phyloP scores from a whole-genome alignment of 2,113 vertebrate species.

The Ceratotherium simum region DNA sequence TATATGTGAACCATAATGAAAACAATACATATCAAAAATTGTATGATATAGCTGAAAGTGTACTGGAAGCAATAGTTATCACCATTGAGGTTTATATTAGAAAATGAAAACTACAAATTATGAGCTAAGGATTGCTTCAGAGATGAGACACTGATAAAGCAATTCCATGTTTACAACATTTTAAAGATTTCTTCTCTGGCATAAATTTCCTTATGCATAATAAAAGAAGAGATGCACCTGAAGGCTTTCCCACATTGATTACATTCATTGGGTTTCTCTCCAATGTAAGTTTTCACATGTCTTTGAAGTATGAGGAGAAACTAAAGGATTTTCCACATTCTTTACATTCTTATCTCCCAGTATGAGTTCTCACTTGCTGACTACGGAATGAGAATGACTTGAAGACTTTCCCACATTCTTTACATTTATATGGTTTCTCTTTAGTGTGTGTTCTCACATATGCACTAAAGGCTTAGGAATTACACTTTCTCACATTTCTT shows the following conservation, averaged over 20 bases:
- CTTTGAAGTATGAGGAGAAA: neutral
- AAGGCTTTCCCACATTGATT: conserved; percentile 37
- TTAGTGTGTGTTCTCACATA: conserved; percentile 16
- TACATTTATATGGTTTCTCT: neutral
- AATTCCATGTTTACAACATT: conserved; percentile 8
- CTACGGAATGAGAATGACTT: neutral
- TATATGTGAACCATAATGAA: neutral
- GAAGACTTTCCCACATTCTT: neutral
- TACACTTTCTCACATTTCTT: neutral
- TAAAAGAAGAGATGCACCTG: neutral
- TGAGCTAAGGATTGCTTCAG: neutral
- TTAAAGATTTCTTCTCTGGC: neutral
- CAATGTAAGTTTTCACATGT: neutral
- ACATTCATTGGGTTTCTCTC: neutral
- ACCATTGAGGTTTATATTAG: neutral
- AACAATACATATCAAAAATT: conserved; percentile 5
- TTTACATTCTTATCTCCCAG: neutral
- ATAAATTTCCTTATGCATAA: neutral
- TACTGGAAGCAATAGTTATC: neutral
- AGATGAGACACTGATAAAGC: neutral
- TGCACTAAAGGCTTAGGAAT: neutral
- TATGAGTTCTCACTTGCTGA: conserved; percentile 66
- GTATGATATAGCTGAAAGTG: neutral
- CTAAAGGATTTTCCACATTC: neutral
- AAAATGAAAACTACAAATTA: conserved; percentile 41